Percentiles rank a stretch among this genome's conserved stretches.
Conservation (phyloP, 2,797 vertebrate genomes). For the Syndactyla subalaris region DNA sequence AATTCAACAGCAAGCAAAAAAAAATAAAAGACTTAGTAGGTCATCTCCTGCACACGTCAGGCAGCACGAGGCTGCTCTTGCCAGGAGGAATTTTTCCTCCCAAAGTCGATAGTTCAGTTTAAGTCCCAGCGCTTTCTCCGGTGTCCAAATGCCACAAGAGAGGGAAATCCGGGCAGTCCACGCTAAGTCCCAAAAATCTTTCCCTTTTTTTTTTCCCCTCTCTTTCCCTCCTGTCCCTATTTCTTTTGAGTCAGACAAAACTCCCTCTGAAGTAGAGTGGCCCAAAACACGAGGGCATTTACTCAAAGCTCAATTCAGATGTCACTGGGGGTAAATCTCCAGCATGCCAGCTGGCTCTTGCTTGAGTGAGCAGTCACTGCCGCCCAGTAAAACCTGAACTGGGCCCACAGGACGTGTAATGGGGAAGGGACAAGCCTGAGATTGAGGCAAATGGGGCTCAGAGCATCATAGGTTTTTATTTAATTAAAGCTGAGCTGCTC, state of each 20-base stretch:
- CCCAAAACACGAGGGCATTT: slow-evolving; percentile 21
- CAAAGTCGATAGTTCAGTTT: background rate
- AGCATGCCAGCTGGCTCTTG: slow-evolving; percentile 32
- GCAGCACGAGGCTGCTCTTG: background rate
- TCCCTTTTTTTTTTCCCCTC: background rate
- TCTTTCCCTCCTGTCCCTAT: background rate
- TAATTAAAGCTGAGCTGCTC: background rate
- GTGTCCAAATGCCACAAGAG: background rate
- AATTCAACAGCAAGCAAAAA: background rate
- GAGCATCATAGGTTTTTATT: background rate
- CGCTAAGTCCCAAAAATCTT: background rate
- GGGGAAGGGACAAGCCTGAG: background rate
- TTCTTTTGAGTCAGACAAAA: slow-evolving; percentile 34
- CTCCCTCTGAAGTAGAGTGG: slow-evolving; percentile 4
- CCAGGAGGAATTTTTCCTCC: background rate
- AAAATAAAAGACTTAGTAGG: background rate
- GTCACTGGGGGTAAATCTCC: slow-evolving; percentile 42
- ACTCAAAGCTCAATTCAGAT: slow-evolving; percentile 52
- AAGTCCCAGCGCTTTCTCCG: background rate
- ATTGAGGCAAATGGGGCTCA: background rate
- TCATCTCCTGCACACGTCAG: background rate
- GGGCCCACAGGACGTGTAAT: background rate
- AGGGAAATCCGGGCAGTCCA: background rate
- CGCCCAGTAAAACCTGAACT: background rate
- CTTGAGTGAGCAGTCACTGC: slow-evolving; percentile 36